Evolutionary conservation across 2,888 invertebrate species (phyloP), one percentile per base, ranked within the genome.

Genomic region (Entomobrya multifasciata): DNA sequence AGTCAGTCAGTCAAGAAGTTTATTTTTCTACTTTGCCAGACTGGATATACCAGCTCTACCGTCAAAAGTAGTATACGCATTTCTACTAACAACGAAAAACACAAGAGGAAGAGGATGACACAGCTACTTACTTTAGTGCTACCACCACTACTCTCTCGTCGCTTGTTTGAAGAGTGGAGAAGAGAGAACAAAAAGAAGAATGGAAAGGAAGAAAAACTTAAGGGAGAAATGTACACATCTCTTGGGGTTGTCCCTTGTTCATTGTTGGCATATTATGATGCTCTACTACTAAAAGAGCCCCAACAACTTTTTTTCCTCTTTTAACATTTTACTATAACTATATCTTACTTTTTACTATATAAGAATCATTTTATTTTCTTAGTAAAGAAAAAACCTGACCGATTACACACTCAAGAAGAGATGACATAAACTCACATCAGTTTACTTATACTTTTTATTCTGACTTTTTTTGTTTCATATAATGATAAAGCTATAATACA

Each of bases 331-430:
- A 52, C 25, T 2, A 27, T 27, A 60, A 25, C 20, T 22, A 17
- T 55, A 55, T 8, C 22, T 10, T 4, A 4, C 8, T 55, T 5
- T 36, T 15, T 15, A 15, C 62, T 36, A 36, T 30, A 8, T 4
- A 25, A 60, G 60, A 60, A 15, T 17, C 11, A 55, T 55, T 27
- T 60, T 65, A 10, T 65, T 49, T 65, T 84, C 84, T 47, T 36
- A 49, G 52, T 13, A 30, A 80, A 60, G 72, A n/a, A 86, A 80
- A 86, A 76, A 86, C 81, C 86, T 87, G 86, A 87, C 81, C 86
- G 86, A 87, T 87, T 87, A 87, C 81, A 81, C 76, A 77, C 77
- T 77, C 81, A 82, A 87, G 77, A 80, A 44, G 86, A 77, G 67
- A 87, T 87, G 86, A 87, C 86, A 77, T 36, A 79, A 41, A 74